Evolutionary conservation across 2,113 vertebrate species (phyloP).

Genomic region (Sceloporus undulatus): DNA sequence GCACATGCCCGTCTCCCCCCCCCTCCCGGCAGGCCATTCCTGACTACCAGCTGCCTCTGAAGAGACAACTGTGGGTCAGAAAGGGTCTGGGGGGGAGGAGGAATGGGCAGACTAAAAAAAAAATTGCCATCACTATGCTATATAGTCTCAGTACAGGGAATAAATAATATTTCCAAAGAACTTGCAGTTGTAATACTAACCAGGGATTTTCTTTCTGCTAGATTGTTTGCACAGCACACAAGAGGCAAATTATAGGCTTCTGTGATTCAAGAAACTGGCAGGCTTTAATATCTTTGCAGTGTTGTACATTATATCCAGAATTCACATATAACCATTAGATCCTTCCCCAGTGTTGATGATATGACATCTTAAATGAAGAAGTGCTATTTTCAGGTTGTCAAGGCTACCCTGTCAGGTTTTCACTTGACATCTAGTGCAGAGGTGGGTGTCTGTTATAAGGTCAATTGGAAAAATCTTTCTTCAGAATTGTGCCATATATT

Average conservation of each 20-base stretch:
- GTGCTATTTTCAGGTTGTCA: background rate
- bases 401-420: background rate
- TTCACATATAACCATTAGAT: background rate
- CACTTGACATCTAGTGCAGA: background rate
- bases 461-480: background rate
- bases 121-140: background rate
- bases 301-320: background rate
- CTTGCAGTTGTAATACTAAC: background rate
- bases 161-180: background rate
- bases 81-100: too few species aligned
- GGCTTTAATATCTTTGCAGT: background rate
- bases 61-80: too few species aligned
- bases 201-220: background rate
- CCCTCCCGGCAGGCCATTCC: too few species aligned
- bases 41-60: too few species aligned
- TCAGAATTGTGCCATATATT: background rate
- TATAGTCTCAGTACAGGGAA: background rate
- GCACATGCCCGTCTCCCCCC: too few species aligned
- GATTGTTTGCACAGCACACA: background rate
- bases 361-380: background rate
- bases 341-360: background rate
- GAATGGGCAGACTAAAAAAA: too few species aligned
- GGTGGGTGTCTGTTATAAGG: background rate
- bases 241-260: slow-evolving; percentile 4
- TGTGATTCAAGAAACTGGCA: background rate